Evolutionary conservation across 2,888 invertebrate species (phyloP), one percentile per base, ranked within the genome.

Genomic region (Stegana nigrithorax): DNA sequence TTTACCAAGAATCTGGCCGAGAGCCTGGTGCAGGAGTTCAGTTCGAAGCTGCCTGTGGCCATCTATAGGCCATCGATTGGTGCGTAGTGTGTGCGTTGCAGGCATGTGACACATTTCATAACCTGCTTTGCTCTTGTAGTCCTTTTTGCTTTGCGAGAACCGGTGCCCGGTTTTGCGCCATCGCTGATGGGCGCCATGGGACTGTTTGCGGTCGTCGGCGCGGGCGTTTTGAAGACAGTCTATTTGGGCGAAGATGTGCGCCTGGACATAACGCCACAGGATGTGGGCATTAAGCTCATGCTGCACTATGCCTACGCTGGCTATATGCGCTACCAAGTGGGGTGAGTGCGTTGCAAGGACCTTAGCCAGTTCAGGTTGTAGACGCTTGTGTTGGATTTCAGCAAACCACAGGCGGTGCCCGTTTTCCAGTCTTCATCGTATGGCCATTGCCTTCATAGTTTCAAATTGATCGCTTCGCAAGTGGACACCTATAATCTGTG

Each of bases 31-130:
- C 87, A 89, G 23, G 92, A 94, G 58, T 90, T 91, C 57, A 85
- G 65, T 8, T 87, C 88, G 0, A 84, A 87, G 19, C 81, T 97
- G 21, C 95, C 96, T 0, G 84, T 91, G 0, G 89, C 92, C 23
- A 91, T 97, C 68, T 89, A 93, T 67, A 88, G 97, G 59, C 97
- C 97, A 0, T 96, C 96, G 0, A 95, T 97, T 73, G 94, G 96
- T 83, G 51, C 51, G 12, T 42, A 21, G 10, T 44, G 42, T 57
- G 5, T 14, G 10, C 6, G 2, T n/a, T 12, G 17, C 4, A 21
- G 25, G 14, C 32, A 55, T 8, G 32, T 4, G 1, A 7, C 14
- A 7, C 2, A 10, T 19, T 6, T 21, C 21, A 8, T 3, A 2
- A 14, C 3, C 4, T 32, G 10, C 8, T 21, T 59, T 2, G 42